A percentile compares a stretch with the other conserved stretches of the same genome.
Evolutionary conservation across 2,888 invertebrate genomes (phyloP).

Genomic region (Anarsia innoxiella): DNA sequence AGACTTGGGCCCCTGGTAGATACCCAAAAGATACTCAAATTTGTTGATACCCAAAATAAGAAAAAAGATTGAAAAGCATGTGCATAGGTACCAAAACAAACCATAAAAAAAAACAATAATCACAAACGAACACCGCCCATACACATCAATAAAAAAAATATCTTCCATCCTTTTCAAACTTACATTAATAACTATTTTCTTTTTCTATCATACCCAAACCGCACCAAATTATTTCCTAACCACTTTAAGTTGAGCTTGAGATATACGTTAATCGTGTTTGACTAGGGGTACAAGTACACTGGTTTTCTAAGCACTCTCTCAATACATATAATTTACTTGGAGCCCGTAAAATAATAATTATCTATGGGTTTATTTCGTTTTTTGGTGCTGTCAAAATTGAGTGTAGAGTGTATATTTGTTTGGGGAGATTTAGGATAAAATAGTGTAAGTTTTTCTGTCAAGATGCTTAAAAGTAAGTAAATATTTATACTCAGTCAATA

Average conservation of each 20-base stretch:
- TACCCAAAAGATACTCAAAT: too few relatives aligned
- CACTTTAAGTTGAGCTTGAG: background rate
- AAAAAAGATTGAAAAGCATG: too few relatives aligned
- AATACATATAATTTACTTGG: conserved; percentile 18
- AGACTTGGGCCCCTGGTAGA: too few relatives aligned
- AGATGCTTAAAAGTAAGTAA: too few relatives aligned
- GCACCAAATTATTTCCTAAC: conserved; percentile 3
- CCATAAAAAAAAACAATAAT: conserved; percentile 20
- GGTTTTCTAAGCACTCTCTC: background rate
- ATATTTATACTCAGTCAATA: too few relatives aligned
- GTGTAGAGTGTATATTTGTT: conserved; percentile 3
- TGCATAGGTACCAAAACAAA: background rate
- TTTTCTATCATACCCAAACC: conserved; percentile 10
- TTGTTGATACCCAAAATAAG: too few relatives aligned
- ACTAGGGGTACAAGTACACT: background rate
- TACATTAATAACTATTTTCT: background rate
- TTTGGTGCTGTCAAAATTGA: conserved; percentile 16
- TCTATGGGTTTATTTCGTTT: conserved; percentile 13
- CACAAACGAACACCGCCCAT: conserved; percentile 12
- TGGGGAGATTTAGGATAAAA: background rate
- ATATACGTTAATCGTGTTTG: background rate
- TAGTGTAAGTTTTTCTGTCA: background rate
- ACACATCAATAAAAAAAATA: conserved; percentile 8
- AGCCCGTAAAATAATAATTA: conserved; percentile 20
- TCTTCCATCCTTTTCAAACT: background rate